These are phyloP conservation scores for Florisuga fusca DNA, from an alignment of 2,797 vertebrate genomes.

Conservation along the genomic window DNA sequence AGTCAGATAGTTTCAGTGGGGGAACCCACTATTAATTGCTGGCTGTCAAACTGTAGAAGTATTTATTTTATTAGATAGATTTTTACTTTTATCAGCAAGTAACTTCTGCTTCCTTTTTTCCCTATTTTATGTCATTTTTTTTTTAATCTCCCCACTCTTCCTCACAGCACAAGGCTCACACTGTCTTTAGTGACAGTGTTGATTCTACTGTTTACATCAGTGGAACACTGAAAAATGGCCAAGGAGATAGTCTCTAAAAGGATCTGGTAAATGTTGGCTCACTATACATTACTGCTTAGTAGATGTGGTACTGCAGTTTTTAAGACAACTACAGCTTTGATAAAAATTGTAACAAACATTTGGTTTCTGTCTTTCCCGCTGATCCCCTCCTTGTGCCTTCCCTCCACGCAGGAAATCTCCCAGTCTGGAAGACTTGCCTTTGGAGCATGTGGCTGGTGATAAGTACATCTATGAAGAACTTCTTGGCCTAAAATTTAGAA, in stretches of 20 bases:
- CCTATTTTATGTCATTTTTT: background rate
- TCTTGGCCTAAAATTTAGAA: conserved; percentile 92
- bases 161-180: background rate
- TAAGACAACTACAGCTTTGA: background rate
- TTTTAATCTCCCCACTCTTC: background rate
- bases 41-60: background rate
- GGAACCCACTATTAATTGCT: background rate
- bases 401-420: conserved; percentile 85
- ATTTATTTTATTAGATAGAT: background rate
- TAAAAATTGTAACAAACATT: background rate
- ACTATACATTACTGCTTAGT: background rate
- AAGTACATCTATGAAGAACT: conserved; percentile 91
- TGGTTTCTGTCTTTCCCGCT: background rate
- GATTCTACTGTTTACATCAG: background rate
- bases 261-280: background rate
- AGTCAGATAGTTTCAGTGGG: background rate
- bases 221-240: background rate
- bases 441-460: conserved; percentile 91
- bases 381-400: background rate
- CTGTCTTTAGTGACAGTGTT: background rate
- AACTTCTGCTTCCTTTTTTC: background rate
- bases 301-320: background rate
- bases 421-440: conserved; percentile 88
- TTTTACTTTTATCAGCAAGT: background rate
- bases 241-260: background rate